These are phyloP conservation scores for Pseudanteris insignis DNA, from an alignment of 2,888 invertebrate genomes.

Conservation along the genomic window DNA sequence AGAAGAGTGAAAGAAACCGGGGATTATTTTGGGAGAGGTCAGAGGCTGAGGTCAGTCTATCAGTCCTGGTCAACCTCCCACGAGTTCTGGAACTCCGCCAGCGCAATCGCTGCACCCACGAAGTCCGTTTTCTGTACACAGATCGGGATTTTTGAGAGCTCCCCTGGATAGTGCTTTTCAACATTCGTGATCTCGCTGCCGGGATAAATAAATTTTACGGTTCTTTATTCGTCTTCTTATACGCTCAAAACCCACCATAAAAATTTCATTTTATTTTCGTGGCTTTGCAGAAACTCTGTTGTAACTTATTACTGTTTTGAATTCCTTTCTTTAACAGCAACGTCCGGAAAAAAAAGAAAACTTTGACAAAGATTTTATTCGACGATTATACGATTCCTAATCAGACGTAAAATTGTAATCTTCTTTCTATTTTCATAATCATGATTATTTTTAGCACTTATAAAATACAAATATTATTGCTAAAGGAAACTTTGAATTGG, in stretches of 20 bases:
- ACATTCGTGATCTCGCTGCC: constrained; percentile 43
- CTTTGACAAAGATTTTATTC: too few relatives aligned
- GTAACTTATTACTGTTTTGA: too few relatives aligned
- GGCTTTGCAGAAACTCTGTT: too few relatives aligned
- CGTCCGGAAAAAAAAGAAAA: too few relatives aligned
- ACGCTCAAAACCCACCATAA: constrained; percentile 7
- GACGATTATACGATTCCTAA: too few relatives aligned
- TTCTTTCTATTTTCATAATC: too few relatives aligned
- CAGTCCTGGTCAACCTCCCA: constrained; percentile 66
- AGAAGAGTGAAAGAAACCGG: constrained; percentile 33
- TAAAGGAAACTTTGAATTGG: too few relatives aligned
- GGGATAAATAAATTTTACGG: constrained; percentile 40
- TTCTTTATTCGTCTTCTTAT: constrained; percentile 30
- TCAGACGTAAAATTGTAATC: too few relatives aligned
- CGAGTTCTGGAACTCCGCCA: constrained; percentile 63
- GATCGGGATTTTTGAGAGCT: constrained; percentile 44
- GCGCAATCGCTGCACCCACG: constrained; percentile 47
- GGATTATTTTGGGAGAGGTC: constrained; percentile 66
- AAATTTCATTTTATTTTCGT: constrained; percentile 1
- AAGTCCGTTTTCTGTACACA: constrained; percentile 40
- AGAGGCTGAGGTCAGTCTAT: constrained; percentile 66
- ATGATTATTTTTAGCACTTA: too few relatives aligned
- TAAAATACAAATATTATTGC: too few relatives aligned
- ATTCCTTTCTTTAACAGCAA: too few relatives aligned
- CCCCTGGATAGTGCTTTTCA: constrained; percentile 43